Base-by-base conservation (phyloP, 1,140 invertebrate genomes). In the Musca vetustissima region DNA sequence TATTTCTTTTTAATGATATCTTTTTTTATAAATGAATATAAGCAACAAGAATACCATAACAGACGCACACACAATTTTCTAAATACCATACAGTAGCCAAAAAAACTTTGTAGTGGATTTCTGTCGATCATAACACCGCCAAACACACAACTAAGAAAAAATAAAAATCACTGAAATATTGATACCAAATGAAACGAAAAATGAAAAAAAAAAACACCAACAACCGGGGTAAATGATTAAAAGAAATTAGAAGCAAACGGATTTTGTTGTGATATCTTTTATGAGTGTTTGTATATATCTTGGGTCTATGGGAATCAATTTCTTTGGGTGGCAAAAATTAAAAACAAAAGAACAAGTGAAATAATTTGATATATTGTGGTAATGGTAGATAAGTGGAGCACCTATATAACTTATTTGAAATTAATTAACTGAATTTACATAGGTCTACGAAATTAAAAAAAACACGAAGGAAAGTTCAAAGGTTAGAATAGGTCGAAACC, bases 1-100 rank as follows among this genome's bases (percentile, higher is more conserved):
- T 52, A 66, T 66, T 66, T 66, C 57, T 61, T n/a, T n/a, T 61
- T 61, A 66, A 66, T 66, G 64, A 66, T 61, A 61, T 61, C 22
- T 59, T 17, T 28, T n/a, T n/a, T 59, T 32, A 28, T 59, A 59
- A 28, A 32, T 59, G 55, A n/a, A 52, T 52, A 43, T 43, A 9
- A 13, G 6, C 36, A 43, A 43, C 36, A 13, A 43, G 36, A 43
- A 43, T 43, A 4, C 36, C 6, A 11, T 2, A 4, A 43, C 13
- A 9, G 6, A 43, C 11, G 2, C 36, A 43, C 7, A 43, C 36
- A 43, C 36, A 43, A 43, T 43, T 43, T 43, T 43, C 36, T 15
- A 36, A 36, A 61, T 61, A 17, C 28, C 57, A 61, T 21, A 21
- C 57, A 36, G 57, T 61, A 61, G 57, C 57, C 57, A 25, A 57